Percentiles rank a stretch among this genome's conserved stretches.
Evolutionary conservation across 2,888 invertebrate genomes (phyloP).

Genomic region (Junonia oenone): DNA sequence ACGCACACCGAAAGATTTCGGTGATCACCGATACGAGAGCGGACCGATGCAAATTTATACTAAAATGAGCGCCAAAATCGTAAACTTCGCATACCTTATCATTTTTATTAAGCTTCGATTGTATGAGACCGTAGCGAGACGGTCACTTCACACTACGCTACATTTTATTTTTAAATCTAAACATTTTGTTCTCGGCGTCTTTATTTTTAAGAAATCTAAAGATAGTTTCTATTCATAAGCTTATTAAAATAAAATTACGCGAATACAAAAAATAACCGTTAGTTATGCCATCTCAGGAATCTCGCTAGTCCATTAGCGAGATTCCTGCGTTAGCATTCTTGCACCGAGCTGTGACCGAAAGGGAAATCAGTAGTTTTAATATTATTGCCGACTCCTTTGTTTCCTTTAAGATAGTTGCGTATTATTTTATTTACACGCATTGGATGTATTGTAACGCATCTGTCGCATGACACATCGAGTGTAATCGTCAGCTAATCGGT

Average conservation of each 20-base stretch:
- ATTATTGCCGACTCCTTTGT: too few species aligned
- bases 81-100: not conserved
- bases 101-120: not conserved
- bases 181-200: not conserved
- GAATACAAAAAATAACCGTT: too few species aligned
- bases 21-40: not conserved
- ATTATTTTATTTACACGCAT: not conserved
- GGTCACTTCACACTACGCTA: too few species aligned
- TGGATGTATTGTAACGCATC: not conserved
- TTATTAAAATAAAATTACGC: too few species aligned
- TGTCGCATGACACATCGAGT: not conserved
- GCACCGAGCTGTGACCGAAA: too few species aligned
- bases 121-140: not conserved
- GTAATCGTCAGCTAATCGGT: not conserved
- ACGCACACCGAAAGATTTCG: conserved; percentile 11
- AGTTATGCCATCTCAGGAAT: too few species aligned
- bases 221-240: too few species aligned
- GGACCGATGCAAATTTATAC: conserved; percentile 2
- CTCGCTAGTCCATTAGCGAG: too few species aligned
- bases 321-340: too few species aligned
- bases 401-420: not conserved
- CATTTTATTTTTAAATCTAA: not conserved
- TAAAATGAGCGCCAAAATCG: not conserved
- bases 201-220: too few species aligned
- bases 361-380: too few species aligned